Percentiles rank a stretch among this genome's conserved stretches.
Evolutionary conservation across 2,113 vertebrate genomes (phyloP).

Genomic region (Cyprinodon variegatus): DNA sequence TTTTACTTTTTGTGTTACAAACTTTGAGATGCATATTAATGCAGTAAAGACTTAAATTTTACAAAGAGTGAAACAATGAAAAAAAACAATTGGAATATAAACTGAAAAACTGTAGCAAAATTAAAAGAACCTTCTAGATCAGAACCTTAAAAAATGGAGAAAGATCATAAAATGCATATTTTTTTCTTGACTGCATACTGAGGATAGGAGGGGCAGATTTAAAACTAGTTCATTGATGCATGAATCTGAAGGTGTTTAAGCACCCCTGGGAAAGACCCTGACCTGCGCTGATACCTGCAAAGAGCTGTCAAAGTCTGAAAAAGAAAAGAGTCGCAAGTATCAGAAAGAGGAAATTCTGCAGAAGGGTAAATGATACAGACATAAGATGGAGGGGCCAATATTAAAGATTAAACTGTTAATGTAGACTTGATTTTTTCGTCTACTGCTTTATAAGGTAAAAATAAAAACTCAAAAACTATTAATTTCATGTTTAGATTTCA

Average conservation of each 20-base stretch:
- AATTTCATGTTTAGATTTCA: too few relatives aligned
- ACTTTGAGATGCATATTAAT: not conserved
- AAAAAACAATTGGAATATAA: not conserved
- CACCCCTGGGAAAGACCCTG: not conserved
- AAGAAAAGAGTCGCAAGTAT: not conserved
- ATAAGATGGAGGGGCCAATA: not conserved
- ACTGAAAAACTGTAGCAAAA: not conserved
- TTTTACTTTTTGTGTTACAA: not conserved
- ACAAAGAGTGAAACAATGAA: not conserved
- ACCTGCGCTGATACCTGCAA: not conserved
- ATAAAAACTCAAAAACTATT: not conserved
- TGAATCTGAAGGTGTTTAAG: not conserved
- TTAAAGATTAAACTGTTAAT: not conserved
- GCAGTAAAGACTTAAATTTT: not conserved
- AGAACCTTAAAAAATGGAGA: not conserved
- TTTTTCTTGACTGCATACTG: not conserved
- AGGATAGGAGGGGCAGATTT: not conserved
- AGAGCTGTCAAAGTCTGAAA: not conserved
- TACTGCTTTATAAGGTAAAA: not conserved
- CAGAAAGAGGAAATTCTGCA: not conserved
- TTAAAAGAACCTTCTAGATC: not conserved
- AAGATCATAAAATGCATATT: not conserved
- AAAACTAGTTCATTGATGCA: not conserved
- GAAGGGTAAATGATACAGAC: not conserved
- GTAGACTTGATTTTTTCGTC: not conserved